Evolutionary conservation across 2,797 vertebrate genomes (phyloP).

Genomic region (Lagocephalus sceleratus): DNA sequence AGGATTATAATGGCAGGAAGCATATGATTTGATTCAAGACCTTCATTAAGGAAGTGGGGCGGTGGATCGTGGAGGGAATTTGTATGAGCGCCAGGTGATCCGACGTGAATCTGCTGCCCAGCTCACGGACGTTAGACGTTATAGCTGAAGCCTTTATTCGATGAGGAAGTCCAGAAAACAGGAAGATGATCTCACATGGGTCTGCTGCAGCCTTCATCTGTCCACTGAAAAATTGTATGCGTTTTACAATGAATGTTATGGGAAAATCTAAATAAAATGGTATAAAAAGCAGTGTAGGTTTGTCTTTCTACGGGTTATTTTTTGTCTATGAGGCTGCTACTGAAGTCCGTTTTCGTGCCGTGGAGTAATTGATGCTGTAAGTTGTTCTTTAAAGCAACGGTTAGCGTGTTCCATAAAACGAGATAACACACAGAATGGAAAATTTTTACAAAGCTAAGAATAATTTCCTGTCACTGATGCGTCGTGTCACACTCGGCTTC

Average conservation of each 20-base stretch:
- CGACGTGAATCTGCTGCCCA: conserved; percentile 17
- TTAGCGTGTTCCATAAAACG: neutral
- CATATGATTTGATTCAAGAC: conserved; percentile 1
- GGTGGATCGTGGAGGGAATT: neutral
- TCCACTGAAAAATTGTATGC: too few relatives aligned
- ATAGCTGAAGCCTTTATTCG: too few relatives aligned
- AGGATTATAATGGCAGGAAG: conserved; percentile 34
- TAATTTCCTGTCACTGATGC: neutral
- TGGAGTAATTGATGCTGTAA: neutral
- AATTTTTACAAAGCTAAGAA: neutral
- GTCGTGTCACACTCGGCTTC: conserved; percentile 7
- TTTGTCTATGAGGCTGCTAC: too few relatives aligned
- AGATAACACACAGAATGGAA: conserved; percentile 4
- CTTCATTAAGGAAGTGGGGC: conserved; percentile 8
- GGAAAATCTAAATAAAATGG: too few relatives aligned
- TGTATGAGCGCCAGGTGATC: neutral
- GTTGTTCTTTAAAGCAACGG: conserved; percentile 3
- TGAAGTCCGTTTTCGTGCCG: conserved; percentile 1
- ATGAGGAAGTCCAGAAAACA: conserved; percentile 1
- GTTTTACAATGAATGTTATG: too few relatives aligned
- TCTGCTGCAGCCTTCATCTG: too few relatives aligned
- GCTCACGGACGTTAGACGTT: neutral
- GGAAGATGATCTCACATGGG: too few relatives aligned
- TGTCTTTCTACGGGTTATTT: too few relatives aligned
- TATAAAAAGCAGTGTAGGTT: too few relatives aligned